Evolutionary conservation across 2,888 invertebrate species (phyloP).

Genomic region (Epsilonema sp.): DNA sequence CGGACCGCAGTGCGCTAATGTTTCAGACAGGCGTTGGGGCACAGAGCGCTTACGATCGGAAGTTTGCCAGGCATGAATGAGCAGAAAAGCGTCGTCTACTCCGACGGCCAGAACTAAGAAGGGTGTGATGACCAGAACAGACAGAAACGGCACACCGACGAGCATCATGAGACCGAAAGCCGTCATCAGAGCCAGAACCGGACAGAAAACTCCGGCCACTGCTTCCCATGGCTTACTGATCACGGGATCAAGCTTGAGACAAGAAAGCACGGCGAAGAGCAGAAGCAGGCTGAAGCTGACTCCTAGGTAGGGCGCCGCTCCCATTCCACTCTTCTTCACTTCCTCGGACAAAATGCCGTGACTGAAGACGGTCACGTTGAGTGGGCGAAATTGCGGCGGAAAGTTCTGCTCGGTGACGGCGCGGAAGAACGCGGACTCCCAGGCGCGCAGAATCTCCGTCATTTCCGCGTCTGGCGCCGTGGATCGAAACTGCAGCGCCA

Average conservation of each 20-base stretch:
- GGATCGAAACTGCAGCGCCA: neutral
- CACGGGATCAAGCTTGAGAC: neutral
- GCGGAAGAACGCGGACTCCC: neutral
- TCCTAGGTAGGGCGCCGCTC: neutral
- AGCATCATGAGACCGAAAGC: neutral
- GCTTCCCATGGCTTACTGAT: conserved; percentile 5
- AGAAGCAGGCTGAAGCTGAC: neutral
- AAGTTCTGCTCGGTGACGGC: neutral
- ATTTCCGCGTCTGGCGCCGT: neutral
- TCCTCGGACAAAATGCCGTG: neutral
- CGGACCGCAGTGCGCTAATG: neutral
- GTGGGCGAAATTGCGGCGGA: neutral
- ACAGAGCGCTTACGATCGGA: neutral
- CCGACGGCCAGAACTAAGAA: conserved; percentile 1
- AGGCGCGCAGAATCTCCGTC: neutral
- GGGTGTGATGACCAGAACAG: neutral
- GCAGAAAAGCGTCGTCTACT: neutral
- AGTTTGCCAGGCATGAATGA: neutral
- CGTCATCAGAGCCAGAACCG: neutral
- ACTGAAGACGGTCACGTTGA: neutral
- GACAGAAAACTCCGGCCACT: neutral
- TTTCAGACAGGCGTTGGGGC: neutral
- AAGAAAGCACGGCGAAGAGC: neutral
- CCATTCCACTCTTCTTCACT: neutral
- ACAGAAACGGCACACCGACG: neutral